These are phyloP conservation scores for Chelidonichthys spinosus DNA, from an alignment of 2,797 vertebrate genomes.

Conservation along the genomic window DNA sequence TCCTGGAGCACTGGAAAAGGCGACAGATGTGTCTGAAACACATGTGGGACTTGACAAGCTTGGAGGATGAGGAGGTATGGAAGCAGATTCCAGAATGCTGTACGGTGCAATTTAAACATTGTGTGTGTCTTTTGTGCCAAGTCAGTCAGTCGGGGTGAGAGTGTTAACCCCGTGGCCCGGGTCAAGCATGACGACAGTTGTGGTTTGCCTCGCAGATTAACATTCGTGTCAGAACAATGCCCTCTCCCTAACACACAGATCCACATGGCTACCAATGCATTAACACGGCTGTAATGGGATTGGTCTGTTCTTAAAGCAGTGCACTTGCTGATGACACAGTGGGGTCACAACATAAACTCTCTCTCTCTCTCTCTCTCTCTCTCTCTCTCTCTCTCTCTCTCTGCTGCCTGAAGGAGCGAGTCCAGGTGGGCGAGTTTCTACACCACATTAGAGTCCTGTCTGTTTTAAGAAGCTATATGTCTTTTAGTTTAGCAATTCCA, in stretches of 20 bases:
- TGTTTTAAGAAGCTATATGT: background rate
- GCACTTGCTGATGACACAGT: constrained; percentile 47
- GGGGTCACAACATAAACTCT: constrained; percentile 38
- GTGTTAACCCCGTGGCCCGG: constrained; percentile 27
- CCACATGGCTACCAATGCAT: constrained; percentile 17
- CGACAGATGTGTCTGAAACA: constrained; percentile 95
- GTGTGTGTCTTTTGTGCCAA: background rate
- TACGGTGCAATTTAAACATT: background rate
- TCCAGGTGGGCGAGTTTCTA: constrained; percentile 72
- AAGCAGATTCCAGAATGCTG: background rate
- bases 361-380: background rate
- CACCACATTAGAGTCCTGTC: background rate
- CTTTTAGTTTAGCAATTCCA: background rate
- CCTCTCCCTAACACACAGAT: constrained; percentile 16
- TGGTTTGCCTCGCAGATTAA: constrained; percentile 41
- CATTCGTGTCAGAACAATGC: constrained; percentile 6
- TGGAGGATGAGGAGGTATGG: constrained; percentile 95
- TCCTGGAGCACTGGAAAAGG: constrained; percentile 98
- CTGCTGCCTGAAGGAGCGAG: constrained; percentile 78
- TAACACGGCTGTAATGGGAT: constrained; percentile 64
- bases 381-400: constrained; percentile 21
- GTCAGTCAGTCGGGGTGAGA: constrained; percentile 16
- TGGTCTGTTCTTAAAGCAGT: constrained; percentile 65
- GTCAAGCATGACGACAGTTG: constrained; percentile 25
- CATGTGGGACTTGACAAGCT: constrained; percentile 94